Percentiles rank a stretch among this genome's conserved stretches.
These are phyloP conservation scores for Pomphorhynchus laevis DNA, from an alignment of 1,140 invertebrate species.

Conservation along the genomic window DNA sequence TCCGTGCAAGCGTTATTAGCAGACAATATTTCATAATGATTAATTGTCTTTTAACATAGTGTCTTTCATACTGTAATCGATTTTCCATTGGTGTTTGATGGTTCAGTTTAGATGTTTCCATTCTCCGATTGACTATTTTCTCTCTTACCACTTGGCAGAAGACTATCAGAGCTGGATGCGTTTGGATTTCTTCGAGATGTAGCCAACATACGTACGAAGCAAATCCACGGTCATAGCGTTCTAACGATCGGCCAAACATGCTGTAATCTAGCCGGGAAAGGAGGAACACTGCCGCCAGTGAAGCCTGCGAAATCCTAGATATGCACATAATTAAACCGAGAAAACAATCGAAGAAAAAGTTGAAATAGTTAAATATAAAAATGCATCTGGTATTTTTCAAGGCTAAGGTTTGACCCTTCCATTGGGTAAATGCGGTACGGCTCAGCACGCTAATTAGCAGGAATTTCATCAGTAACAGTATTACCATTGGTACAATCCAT, in stretches of 20 bases:
- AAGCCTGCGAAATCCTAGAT: constrained; percentile 5
- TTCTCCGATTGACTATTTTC: no score
- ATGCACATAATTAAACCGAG: constrained; percentile 7
- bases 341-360: constrained; percentile 10
- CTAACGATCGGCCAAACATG: constrained; percentile 8
- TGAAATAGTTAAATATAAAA: constrained; percentile 8
- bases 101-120: no score
- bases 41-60: no score
- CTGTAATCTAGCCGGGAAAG: constrained; percentile 7
- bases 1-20: no score
- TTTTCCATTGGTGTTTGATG: no score
- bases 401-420: not conserved
- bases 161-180: constrained; percentile 5
- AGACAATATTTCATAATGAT: no score
- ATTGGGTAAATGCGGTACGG: not conserved
- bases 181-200: constrained; percentile 8
- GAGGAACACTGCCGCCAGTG: constrained; percentile 5
- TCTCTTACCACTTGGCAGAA: constrained; percentile 1
- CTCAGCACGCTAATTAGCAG: constrained; percentile 5
- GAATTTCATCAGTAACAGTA: constrained; percentile 3
- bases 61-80: no score
- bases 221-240: constrained; percentile 5
- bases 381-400: constrained; percentile 6
- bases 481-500: constrained; percentile 4
- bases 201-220: constrained; percentile 7